Percentiles rank a stretch among this genome's conserved stretches.
Evolutionary conservation across 2,113 vertebrate genomes (phyloP).

Genomic region (Oncorhynchus nerka): DNA sequence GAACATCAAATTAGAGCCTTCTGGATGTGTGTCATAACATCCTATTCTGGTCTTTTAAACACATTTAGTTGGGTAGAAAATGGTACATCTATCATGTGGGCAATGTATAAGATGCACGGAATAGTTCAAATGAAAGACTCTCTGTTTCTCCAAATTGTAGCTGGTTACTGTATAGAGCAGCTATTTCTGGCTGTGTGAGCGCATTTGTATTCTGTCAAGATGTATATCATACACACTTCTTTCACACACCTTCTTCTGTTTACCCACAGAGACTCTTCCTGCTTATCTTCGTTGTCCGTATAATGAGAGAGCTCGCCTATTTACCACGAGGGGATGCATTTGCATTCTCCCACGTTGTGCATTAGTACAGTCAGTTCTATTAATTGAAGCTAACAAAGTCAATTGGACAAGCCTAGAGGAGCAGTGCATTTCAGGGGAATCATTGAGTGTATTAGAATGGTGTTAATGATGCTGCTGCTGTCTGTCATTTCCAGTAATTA

Average conservation of each 20-base stretch:
- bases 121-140: neutral
- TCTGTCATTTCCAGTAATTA: constrained; percentile 54
- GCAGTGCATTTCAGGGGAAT: constrained; percentile 27
- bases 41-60: neutral
- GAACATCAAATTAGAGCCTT: too few species aligned
- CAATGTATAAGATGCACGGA: neutral
- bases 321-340: neutral
- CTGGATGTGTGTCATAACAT: too few species aligned
- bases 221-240: neutral
- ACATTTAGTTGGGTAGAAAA: neutral
- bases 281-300: neutral
- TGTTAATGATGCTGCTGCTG: constrained; percentile 27
- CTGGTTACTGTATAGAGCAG: neutral
- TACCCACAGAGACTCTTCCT: neutral
- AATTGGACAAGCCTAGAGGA: constrained; percentile 14
- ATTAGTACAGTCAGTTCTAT: constrained; percentile 26
- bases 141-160: neutral
- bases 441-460: constrained; percentile 42
- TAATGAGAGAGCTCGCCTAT: neutral
- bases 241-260: neutral
- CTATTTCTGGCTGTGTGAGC: neutral
- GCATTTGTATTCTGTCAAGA: neutral
- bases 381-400: constrained; percentile 27
- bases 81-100: neutral
- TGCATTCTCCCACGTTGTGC: constrained; percentile 11